Evolutionary conservation across 2,888 invertebrate genomes (phyloP).

Genomic region (Polydrusus pterygomalis): DNA sequence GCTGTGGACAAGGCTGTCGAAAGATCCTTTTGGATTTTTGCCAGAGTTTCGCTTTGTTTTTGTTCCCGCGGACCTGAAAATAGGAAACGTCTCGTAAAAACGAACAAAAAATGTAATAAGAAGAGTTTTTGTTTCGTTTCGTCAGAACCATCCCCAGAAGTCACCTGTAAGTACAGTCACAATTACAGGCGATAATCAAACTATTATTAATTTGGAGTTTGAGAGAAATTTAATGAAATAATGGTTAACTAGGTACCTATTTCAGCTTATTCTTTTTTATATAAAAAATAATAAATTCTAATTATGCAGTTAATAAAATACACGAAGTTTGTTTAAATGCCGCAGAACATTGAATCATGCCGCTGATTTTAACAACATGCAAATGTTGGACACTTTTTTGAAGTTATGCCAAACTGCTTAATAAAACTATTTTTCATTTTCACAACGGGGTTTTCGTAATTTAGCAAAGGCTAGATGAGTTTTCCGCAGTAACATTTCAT

Average conservation of each 20-base stretch:
- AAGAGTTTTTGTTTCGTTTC: too few relatives aligned
- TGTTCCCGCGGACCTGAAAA: constrained; percentile 77
- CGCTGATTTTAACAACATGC: neutral
- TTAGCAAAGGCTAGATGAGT: neutral
- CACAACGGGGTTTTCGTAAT: neutral
- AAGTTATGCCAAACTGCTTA: constrained; percentile 13
- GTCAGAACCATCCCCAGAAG: too few relatives aligned
- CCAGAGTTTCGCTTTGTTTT: constrained; percentile 74
- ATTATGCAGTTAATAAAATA: neutral
- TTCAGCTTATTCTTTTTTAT: too few relatives aligned
- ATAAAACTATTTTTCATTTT: constrained; percentile 3
- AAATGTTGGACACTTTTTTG: constrained; percentile 12
- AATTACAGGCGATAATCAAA: too few relatives aligned
- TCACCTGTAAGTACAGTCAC: too few relatives aligned
- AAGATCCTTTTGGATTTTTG: constrained; percentile 77
- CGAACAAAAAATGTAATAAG: too few relatives aligned
- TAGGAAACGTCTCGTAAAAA: neutral
- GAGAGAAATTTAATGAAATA: too few relatives aligned
- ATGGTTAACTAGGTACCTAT: too few relatives aligned
- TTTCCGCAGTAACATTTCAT: neutral
- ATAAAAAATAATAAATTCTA: neutral
- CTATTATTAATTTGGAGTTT: too few relatives aligned
- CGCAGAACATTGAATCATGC: neutral
- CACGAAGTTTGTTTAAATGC: neutral
- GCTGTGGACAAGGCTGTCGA: constrained; percentile 80